Percentiles rank a stretch among this genome's conserved stretches.
phyloP scores from a whole-genome alignment of 2,888 invertebrate genomes.

The Drosophila imparisetae region DNA sequence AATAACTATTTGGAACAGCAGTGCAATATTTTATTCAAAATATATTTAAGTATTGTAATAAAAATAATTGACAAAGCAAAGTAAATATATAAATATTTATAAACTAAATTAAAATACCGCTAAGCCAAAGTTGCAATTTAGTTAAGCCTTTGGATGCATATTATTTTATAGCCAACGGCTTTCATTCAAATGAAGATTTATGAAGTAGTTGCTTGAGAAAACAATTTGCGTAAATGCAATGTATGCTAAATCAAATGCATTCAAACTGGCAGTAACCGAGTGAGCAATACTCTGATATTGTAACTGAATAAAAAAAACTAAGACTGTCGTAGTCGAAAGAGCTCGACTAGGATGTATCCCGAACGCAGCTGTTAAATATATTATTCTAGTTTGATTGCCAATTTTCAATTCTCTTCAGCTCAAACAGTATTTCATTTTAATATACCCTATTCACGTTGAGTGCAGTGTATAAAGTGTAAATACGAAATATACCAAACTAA shows the following conservation, averaged over 20 bases:
- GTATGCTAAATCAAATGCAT: not conserved
- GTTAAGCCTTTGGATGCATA: not conserved
- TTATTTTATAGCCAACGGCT: not conserved
- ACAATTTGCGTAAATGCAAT: not conserved
- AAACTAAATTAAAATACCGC: not conserved
- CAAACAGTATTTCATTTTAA: not conserved
- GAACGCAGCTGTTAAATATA: not conserved
- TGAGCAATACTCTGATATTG: not conserved
- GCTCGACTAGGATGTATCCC: not conserved
- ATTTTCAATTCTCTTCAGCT: not conserved
- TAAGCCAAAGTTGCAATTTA: not conserved
- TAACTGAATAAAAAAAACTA: not conserved
- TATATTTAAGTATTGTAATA: not conserved
- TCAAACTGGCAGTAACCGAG: not conserved
- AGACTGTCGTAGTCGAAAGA: not conserved
- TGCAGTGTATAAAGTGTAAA: not conserved
- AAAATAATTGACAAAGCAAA: not conserved
- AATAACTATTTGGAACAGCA: not conserved
- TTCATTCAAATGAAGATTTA: not conserved
- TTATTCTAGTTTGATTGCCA: not conserved
- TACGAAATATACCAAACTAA: conserved; percentile 3
- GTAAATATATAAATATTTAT: not conserved
- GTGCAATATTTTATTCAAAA: not conserved
- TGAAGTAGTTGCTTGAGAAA: not conserved
- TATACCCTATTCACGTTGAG: not conserved